Conservation (phyloP, 1,140 invertebrate genomes). For the Drosophila ironensis region DNA sequence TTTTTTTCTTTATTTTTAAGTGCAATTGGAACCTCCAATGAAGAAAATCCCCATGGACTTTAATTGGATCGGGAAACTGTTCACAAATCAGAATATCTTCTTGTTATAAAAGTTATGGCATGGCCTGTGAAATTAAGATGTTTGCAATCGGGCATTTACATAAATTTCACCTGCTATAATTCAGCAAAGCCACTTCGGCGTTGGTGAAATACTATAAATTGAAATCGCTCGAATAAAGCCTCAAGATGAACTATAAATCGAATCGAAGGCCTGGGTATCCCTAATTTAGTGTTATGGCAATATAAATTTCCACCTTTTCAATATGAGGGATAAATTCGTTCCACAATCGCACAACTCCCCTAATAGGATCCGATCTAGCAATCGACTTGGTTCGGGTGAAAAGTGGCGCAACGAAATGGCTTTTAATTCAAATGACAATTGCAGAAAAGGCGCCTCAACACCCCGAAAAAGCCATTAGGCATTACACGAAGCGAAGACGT, state of each 20-base stretch:
- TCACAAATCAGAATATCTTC: constrained; percentile 16
- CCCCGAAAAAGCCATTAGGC: constrained; percentile 47
- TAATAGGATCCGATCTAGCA: constrained; percentile 5
- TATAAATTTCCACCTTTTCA: too few species aligned
- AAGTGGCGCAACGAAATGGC: constrained; percentile 54
- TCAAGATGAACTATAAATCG: not conserved
- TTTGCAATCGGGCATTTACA: not conserved
- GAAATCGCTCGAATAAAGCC: not conserved
- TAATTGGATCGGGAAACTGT: constrained; percentile 5
- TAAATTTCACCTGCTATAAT: constrained; percentile 6
- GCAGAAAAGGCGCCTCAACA: constrained; percentile 42
- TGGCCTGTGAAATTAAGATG: constrained; percentile 2
- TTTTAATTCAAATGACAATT: constrained; percentile 73
- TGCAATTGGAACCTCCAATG: not conserved
- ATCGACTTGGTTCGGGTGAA: constrained; percentile 18
- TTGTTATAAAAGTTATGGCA: constrained; percentile 11
- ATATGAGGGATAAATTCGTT: not conserved
- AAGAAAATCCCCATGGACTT: constrained; percentile 19
- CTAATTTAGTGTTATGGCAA: not conserved
- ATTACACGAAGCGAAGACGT: constrained; percentile 4
- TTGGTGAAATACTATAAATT: not conserved
- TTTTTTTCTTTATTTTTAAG: too few species aligned
- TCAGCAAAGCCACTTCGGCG: not conserved
- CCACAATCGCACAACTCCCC: not conserved
- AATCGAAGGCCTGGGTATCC: too few species aligned